Percentiles rank a stretch among this genome's conserved stretches.
These are phyloP conservation scores for Helicorthomorpha holstii DNA, from an alignment of 1,140 invertebrate species.

Conservation along the genomic window DNA sequence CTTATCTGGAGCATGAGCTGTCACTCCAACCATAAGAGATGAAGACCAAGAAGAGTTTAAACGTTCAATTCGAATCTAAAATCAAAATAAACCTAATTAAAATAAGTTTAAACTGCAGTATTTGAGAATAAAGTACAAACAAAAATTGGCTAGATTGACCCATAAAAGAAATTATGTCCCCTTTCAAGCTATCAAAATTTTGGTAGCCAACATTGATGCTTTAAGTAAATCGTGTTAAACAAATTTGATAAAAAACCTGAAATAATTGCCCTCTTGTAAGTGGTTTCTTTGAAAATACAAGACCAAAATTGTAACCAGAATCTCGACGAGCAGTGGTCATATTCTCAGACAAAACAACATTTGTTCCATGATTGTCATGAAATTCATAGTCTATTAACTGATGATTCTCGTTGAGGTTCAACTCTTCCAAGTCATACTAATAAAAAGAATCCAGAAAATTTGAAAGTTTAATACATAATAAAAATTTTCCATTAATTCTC, in stretches of 20 bases:
- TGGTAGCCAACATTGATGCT: not conserved
- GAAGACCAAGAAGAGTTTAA: slow-evolving; percentile 59
- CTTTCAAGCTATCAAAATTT: not conserved
- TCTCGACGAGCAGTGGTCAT: slow-evolving; percentile 41
- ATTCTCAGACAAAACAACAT: slow-evolving; percentile 43
- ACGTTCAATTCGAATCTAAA: slow-evolving; percentile 50
- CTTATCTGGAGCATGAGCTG: slow-evolving; percentile 47
- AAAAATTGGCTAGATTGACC: not conserved
- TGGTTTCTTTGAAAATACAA: slow-evolving; percentile 42
- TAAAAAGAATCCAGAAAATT: not conserved
- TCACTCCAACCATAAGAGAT: slow-evolving; percentile 53
- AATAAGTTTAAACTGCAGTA: not conserved
- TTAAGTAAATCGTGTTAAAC: not conserved
- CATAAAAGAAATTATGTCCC: not conserved
- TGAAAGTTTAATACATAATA: slow-evolving; percentile 5
- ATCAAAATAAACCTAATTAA: slow-evolving; percentile 7
- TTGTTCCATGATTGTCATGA: slow-evolving; percentile 43
- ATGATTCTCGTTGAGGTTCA: not conserved
- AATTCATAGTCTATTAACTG: slow-evolving; percentile 15
- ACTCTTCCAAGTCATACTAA: too few species aligned
- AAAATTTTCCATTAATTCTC: too few species aligned
- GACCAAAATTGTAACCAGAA: slow-evolving; percentile 57
- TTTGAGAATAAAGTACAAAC: not conserved
- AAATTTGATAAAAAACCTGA: slow-evolving; percentile 23
- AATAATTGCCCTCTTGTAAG: slow-evolving; percentile 41